Percentiles rank a stretch among this genome's conserved stretches.
Conservation (phyloP, 2,888 invertebrate species). For the Nephrotoma guestfalica region DNA sequence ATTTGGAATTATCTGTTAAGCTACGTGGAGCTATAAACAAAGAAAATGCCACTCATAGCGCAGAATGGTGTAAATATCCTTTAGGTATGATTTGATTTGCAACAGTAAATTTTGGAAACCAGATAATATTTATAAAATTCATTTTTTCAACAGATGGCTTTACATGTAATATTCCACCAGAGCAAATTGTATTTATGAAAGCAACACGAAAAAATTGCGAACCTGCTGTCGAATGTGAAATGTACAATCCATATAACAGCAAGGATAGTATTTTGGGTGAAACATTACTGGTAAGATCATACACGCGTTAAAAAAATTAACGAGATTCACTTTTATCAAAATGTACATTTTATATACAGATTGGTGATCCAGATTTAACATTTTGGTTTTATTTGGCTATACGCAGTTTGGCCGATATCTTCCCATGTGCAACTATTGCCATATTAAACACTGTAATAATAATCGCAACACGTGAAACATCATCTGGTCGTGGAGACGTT, state of each 20-base stretch:
- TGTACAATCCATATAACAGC: conserved; percentile 54
- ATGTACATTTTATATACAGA: conserved; percentile 8
- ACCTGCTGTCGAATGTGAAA: conserved; percentile 54
- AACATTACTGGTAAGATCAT: conserved; percentile 35
- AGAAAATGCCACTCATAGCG: conserved; percentile 27
- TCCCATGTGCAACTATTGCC: conserved; percentile 56
- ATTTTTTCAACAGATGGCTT: conserved; percentile 32
- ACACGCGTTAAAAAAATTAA: background rate
- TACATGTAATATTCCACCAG: conserved; percentile 46
- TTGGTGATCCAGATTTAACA: conserved; percentile 49
- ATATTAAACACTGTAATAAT: conserved; percentile 60
- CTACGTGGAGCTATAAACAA: conserved; percentile 35
- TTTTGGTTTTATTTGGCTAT: conserved; percentile 57
- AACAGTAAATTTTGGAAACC: background rate
- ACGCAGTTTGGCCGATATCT: conserved; percentile 57
- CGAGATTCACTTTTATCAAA: background rate
- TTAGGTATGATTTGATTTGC: conserved; percentile 32
- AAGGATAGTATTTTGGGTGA: conserved; percentile 49
- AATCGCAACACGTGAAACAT: conserved; percentile 70
- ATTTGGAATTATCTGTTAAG: conserved; percentile 37
- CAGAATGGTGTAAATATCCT: conserved; percentile 53
- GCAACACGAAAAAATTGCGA: conserved; percentile 32
- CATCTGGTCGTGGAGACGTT: conserved; percentile 62
- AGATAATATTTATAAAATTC: background rate
- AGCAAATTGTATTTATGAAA: conserved; percentile 30